These are phyloP conservation scores for Melanargia galathea DNA, from an alignment of 2,888 invertebrate species.

Conservation along the genomic window DNA sequence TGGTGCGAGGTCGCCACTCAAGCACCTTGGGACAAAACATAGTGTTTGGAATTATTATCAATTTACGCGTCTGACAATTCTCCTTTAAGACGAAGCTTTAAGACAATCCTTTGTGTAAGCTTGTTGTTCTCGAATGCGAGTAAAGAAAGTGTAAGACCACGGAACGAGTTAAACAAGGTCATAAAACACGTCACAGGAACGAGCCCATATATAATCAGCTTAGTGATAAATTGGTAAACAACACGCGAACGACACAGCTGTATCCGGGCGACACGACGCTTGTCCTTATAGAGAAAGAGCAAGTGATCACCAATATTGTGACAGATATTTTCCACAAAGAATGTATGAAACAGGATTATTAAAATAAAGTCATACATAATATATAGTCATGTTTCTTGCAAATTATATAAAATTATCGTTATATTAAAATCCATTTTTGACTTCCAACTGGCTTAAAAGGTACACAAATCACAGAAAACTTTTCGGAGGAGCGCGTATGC, in stretches of 20 bases:
- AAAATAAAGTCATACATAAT: too few species aligned
- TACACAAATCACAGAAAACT: too few species aligned
- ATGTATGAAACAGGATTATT: too few species aligned
- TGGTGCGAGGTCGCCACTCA: too few species aligned
- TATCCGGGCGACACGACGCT: constrained; percentile 56
- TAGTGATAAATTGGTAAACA: constrained; percentile 82
- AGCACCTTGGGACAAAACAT: too few species aligned
- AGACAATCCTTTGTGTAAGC: constrained; percentile 47
- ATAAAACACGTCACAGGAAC: constrained; percentile 76
- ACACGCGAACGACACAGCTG: constrained; percentile 80
- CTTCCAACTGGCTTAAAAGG: too few species aligned
- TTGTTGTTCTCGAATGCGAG: constrained; percentile 55
- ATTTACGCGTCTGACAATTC: not conserved
- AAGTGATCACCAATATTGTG: not conserved
- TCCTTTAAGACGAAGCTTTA: constrained; percentile 38
- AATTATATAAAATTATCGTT: too few species aligned
- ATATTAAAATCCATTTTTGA: too few species aligned
- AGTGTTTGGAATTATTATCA: too few species aligned
- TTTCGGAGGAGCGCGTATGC: too few species aligned
- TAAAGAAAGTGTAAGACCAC: constrained; percentile 72
- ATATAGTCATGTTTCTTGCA: too few species aligned
- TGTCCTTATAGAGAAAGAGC: constrained; percentile 41
- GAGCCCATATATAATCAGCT: constrained; percentile 81
- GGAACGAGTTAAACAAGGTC: constrained; percentile 72
- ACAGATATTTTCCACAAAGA: too few species aligned